Percentiles rank a stretch among this genome's conserved stretches.
Evolutionary conservation across 2,113 vertebrate genomes (phyloP).

Genomic region (Oreocharis arfaki): DNA sequence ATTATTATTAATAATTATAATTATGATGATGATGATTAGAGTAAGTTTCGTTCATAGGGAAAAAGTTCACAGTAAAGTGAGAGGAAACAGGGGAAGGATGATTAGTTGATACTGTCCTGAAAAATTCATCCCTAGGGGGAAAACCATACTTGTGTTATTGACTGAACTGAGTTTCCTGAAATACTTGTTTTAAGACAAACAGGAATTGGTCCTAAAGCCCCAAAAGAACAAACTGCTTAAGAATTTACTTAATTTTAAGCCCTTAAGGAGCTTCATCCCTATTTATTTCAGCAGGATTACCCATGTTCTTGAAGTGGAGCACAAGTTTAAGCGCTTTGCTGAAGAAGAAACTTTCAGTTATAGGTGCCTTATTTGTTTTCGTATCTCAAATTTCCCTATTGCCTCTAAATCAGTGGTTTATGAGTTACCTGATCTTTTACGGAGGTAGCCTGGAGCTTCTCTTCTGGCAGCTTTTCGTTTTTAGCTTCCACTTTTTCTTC

Average conservation of each 20-base stretch:
- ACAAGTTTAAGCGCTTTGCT: neutral
- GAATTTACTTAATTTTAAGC: neutral
- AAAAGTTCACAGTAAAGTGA: constrained; percentile 21
- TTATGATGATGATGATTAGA: neutral
- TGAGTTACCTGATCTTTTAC: constrained; percentile 76
- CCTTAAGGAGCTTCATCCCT: neutral
- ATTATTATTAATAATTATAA: neutral
- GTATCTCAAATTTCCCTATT: neutral
- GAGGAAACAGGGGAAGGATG: constrained; percentile 31
- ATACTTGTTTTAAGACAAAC: neutral
- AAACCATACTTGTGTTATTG: neutral
- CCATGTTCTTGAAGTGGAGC: neutral
- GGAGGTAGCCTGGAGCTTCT: constrained; percentile 63
- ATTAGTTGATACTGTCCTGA: neutral
- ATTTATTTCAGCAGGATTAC: constrained; percentile 21
- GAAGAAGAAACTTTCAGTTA: neutral
- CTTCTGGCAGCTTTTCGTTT: constrained; percentile 69
- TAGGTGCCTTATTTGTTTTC: neutral
- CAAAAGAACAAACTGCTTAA: neutral
- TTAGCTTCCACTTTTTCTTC: constrained; percentile 77
- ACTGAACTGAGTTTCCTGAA: neutral
- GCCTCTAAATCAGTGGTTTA: neutral
- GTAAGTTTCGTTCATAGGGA: neutral
- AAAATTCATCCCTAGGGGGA: neutral
- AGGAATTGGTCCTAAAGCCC: neutral